A percentile compares a stretch with the other conserved stretches of the same genome.
Evolutionary conservation across 1,140 invertebrate species (phyloP).

Genomic region (Leptopilina boulardi): DNA sequence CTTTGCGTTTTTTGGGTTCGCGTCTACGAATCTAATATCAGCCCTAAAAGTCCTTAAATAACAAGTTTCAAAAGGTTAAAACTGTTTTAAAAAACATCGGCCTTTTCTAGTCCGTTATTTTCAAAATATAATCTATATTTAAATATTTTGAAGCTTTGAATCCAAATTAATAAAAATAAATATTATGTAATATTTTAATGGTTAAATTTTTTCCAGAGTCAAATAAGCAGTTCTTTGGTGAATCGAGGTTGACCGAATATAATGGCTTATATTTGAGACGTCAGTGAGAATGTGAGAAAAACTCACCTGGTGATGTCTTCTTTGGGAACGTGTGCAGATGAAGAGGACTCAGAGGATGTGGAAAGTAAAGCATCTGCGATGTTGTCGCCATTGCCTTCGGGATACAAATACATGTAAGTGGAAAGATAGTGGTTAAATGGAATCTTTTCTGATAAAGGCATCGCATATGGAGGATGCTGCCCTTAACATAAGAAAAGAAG

Average conservation of each 20-base stretch:
- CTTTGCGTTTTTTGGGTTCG: too few species aligned
- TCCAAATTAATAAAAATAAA: too few species aligned
- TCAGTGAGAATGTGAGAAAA: conserved; percentile 54
- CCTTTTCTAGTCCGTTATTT: too few species aligned
- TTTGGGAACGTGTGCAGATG: conserved; percentile 59
- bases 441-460: conserved; percentile 43
- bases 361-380: conserved; percentile 62
- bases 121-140: too few species aligned
- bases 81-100: too few species aligned
- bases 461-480: conserved; percentile 22
- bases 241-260: background rate
- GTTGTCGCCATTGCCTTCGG: conserved; percentile 43
- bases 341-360: conserved; percentile 74
- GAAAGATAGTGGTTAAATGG: conserved; percentile 74
- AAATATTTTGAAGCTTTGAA: too few species aligned
- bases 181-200: too few species aligned
- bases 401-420: conserved; percentile 63
- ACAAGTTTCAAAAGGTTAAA: too few species aligned
- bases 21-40: too few species aligned
- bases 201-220: too few species aligned
- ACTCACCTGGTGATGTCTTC: conserved; percentile 62
- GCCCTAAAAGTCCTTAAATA: too few species aligned
- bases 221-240: too few species aligned
- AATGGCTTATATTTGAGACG: background rate
- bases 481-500: background rate